Base-by-base conservation (phyloP, 1,140 invertebrate genomes). In the Muscidifurax raptorellus region DNA sequence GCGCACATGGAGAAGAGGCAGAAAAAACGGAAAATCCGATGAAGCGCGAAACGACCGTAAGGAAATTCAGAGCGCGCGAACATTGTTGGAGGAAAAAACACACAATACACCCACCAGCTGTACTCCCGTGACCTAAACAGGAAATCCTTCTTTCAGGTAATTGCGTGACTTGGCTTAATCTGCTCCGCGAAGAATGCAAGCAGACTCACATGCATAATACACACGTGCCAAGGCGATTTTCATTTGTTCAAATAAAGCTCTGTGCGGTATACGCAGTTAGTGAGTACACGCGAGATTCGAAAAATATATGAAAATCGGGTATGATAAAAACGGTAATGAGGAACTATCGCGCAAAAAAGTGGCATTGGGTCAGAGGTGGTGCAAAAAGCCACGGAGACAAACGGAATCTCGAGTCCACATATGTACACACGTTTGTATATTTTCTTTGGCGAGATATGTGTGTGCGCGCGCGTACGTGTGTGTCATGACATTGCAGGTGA, bases 141-240 rank as follows among this genome's bases (percentile, higher is more conserved):
- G 92, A 93, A 93, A 92, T 93, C 92, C 92, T 92, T 90, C 88
- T 93, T 92, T 91, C 90, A 91, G 90, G 90, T 91, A 91, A 92
- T 92, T 92, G 90, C 89, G 88, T 90, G 91, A 92, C 90, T 91
- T 89, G 82, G 88, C 91, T 90, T 86, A 91, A 91, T 91, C 88
- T 90, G 87, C 88, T 7, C 22, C 2, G n/a, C 18, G 64, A 59
- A 59, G 52, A 83, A 83, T 47, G 7, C 72, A 22, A 12, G 9
- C n/a, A n/a, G 22, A 3, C 52, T 18, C 6, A 6, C 22, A 6
- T 18, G 6, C 52, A 59, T n/a, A 59, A n/a, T 22, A 18, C 18
- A 59, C 52, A 59, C 52, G 52, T 59, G 22, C 52, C 52, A 59
- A 59, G 52, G 22, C 52, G 22, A 59, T 59, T 59, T 59, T 59